These are phyloP conservation scores for Coilia nasus DNA, from an alignment of 2,797 vertebrate species.

Conservation along the genomic window DNA sequence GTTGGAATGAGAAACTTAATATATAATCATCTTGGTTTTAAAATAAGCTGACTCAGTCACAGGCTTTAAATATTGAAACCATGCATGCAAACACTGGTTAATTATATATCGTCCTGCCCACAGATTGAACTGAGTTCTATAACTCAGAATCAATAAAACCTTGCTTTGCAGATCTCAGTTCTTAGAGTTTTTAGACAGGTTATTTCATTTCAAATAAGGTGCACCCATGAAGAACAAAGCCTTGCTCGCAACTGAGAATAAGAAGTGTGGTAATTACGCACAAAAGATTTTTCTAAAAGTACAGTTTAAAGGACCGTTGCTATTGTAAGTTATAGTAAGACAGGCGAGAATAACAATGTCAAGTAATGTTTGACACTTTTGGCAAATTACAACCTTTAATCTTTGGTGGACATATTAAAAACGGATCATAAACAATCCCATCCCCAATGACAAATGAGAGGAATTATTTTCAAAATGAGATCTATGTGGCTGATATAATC, in stretches of 20 bases:
- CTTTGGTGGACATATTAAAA: constrained; percentile 24
- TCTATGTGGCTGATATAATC: constrained; percentile 39
- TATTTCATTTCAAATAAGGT: background rate
- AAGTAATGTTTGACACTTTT: background rate
- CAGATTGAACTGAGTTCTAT: background rate
- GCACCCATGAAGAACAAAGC: background rate
- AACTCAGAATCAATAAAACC: background rate
- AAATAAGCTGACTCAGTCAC: constrained; percentile 8
- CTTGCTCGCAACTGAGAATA: background rate
- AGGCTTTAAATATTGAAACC: background rate
- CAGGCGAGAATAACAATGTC: background rate
- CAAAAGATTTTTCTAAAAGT: background rate
- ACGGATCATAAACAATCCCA: background rate
- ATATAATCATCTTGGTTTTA: background rate
- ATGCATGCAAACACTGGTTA: background rate
- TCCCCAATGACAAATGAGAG: constrained; percentile 28
- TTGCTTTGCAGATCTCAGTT: background rate
- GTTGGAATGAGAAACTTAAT: background rate
- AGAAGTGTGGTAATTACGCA: background rate
- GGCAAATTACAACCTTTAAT: background rate
- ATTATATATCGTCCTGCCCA: background rate
- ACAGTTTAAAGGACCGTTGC: background rate
- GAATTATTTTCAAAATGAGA: constrained; percentile 43
- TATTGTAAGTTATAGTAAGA: background rate
- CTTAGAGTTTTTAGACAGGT: background rate